phyloP scores from a whole-genome alignment of 1,140 invertebrate genomes.

The Elymnias hypermnestra region DNA sequence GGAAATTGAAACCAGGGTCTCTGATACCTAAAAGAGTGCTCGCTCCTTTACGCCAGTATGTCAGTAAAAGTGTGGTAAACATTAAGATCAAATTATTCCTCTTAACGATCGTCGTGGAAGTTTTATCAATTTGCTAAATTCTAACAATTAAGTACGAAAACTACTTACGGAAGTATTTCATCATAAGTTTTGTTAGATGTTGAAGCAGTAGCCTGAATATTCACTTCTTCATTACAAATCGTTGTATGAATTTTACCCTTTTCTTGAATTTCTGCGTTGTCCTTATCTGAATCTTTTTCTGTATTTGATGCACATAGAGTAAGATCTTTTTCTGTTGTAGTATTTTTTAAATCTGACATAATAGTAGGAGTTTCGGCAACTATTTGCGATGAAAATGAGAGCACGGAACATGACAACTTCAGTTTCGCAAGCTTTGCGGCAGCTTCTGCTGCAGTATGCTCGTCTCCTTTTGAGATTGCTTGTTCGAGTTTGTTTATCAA shows the following conservation, averaged over 20 bases:
- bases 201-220: no score
- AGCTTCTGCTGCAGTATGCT: constrained; percentile 56
- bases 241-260: neutral
- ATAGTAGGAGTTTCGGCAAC: no score
- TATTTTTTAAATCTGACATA: no score
- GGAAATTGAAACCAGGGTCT: no score
- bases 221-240: neutral
- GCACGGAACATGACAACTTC: constrained; percentile 56
- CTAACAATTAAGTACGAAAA: no score
- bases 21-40: no score
- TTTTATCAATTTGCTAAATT: no score
- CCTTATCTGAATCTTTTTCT: neutral
- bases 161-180: constrained; percentile 27
- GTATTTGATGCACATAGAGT: neutral
- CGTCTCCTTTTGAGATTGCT: constrained; percentile 62
- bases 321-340: no score
- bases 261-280: neutral
- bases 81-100: no score
- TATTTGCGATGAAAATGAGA: constrained; percentile 66
- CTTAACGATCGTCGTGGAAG: no score
- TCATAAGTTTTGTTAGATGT: constrained; percentile 1
- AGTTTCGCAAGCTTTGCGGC: constrained; percentile 58
- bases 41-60: no score
- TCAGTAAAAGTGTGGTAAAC: no score
- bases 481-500: constrained; percentile 63